Percentiles rank a stretch among this genome's conserved stretches.
Conservation (phyloP, 2,113 vertebrate genomes). For the Chinchilla lanigera region DNA sequence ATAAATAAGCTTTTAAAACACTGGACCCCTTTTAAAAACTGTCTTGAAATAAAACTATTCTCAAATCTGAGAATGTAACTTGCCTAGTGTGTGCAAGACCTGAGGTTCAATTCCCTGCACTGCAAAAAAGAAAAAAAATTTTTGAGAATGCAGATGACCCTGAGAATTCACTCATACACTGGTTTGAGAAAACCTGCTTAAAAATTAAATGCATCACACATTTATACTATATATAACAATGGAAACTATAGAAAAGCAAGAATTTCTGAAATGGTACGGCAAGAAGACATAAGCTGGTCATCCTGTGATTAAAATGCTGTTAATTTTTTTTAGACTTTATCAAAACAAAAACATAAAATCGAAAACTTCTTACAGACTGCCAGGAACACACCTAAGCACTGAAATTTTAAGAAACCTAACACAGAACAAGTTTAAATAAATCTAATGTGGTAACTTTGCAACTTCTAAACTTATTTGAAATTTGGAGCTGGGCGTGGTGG, state of each 20-base stretch:
- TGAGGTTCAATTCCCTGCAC: neutral
- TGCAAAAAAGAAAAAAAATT: neutral
- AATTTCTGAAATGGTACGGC: neutral
- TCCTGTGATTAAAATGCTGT: neutral
- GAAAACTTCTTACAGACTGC: neutral
- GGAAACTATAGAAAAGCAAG: neutral
- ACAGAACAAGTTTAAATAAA: slow-evolving; percentile 44
- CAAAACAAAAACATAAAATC: slow-evolving; percentile 50
- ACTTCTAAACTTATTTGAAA: neutral
- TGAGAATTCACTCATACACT: neutral
- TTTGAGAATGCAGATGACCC: neutral
- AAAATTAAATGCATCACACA: neutral
- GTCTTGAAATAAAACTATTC: neutral
- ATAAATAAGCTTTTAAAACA: no score
- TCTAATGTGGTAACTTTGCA: neutral
- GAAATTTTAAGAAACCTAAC: slow-evolving; percentile 38
- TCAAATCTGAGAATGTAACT: neutral
- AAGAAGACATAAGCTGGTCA: neutral
- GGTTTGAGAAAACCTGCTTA: neutral
- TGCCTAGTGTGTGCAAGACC: neutral
- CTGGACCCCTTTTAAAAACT: neutral
- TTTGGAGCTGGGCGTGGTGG: no score
- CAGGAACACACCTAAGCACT: neutral
- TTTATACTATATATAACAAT: neutral
- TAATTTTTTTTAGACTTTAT: neutral